Evolutionary conservation across 2,888 invertebrate genomes (phyloP), one percentile per base, ranked within the genome.

Genomic region (Yponomeuta evonymella): DNA sequence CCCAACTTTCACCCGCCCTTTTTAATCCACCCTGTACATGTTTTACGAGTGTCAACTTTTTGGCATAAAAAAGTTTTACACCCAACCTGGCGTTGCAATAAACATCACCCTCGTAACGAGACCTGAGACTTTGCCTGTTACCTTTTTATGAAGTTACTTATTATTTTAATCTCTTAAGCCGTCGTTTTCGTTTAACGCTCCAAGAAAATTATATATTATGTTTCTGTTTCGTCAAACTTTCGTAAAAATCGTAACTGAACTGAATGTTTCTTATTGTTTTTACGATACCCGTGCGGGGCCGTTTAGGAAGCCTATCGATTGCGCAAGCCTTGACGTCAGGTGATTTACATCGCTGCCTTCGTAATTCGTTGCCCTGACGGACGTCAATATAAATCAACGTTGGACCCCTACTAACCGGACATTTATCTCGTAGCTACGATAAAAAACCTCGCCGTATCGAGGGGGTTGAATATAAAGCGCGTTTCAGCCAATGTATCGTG

Each of bases 391-490:
- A 91, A 91, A 91, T 91, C 90, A 91, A 90, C 84, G 89, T 85
- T 86, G 89, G 86, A 83, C 89, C 90, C 89, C 86, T 81, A 86
- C 85, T 89, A 89, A 89, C 91, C 91, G 89, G 87, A 86, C 89
- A 90, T 91, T 90, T 89, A 90, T 79, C 78, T 79, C 76, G 74
- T 73, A 70, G 73, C 71, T 70, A 71, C 75, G 79, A 76, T 79
- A 80, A 79, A 80, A 80, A 79, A 78, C 74, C 74, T 73, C 70
- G 48, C 71, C 72, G 69, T 67, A 65, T 69, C 73, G 72, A 58
- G 74, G 74, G 75, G 74, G 75, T 75, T 75, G 79, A 75, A 77
- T 73, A 74, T 71, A 72, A 73, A 77, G 78, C 78, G 77, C 71
- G 74, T 73, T 74, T 74, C 72, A 71, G 70, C 73, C 74, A 73